Percentiles rank a stretch among this genome's conserved stretches.
Evolutionary conservation across 2,888 invertebrate species (phyloP).

Genomic region (Andrena hattorfiana): DNA sequence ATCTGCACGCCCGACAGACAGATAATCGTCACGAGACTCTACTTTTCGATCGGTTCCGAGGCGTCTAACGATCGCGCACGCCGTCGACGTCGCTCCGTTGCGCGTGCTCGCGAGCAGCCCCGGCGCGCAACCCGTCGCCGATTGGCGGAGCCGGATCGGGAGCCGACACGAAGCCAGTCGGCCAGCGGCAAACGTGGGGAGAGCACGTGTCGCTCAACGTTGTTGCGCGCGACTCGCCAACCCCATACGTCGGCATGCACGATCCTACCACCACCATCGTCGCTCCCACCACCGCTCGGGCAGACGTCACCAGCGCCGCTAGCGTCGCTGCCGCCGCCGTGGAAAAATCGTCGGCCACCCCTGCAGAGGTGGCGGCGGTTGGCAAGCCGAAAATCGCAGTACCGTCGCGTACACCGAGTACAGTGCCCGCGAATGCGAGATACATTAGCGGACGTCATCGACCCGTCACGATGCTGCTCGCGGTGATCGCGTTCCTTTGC

Average conservation of each 20-base stretch:
- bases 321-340: conserved; percentile 31
- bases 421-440: conserved; percentile 70
- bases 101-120: not conserved
- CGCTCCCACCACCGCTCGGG: conserved; percentile 12
- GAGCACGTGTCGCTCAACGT: conserved; percentile 72
- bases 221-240: conserved; percentile 45
- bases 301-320: conserved; percentile 22
- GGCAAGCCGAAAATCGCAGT: conserved; percentile 52
- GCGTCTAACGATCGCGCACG: conserved; percentile 23
- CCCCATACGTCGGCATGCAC: conserved; percentile 35
- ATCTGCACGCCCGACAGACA: not conserved
- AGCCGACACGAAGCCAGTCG: conserved; percentile 67
- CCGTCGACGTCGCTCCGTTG: not conserved
- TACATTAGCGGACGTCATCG: conserved; percentile 56
- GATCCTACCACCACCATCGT: conserved; percentile 25
- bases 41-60: conserved; percentile 21
- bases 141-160: conserved; percentile 48
- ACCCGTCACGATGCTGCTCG: conserved; percentile 66
- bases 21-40: not conserved
- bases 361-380: conserved; percentile 7
- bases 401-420: conserved; percentile 60
- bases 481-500: conserved; percentile 65
- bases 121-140: not conserved
- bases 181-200: conserved; percentile 77
- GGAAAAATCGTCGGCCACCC: conserved; percentile 17